A percentile compares a stretch with the other conserved stretches of the same genome.
Conservation (phyloP, 2,888 invertebrate species). For the Acronicta psi region DNA sequence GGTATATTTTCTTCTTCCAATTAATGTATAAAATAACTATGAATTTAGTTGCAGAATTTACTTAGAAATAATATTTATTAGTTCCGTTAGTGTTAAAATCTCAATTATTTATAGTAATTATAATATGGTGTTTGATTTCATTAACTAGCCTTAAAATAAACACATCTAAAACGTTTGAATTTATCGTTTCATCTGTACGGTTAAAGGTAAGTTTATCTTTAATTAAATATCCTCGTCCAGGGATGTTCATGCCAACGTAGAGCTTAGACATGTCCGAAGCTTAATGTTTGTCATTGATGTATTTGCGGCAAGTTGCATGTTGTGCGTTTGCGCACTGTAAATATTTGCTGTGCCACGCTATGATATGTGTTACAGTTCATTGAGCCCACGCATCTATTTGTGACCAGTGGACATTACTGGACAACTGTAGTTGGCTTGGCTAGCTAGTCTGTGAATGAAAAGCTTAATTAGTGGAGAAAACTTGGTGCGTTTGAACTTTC, state of each 20-base stretch:
- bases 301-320: slow-evolving; percentile 64
- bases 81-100: no score
- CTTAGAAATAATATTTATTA: no score
- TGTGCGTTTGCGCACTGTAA: slow-evolving; percentile 70
- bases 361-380: slow-evolving; percentile 78
- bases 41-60: not conserved
- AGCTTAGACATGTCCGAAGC: slow-evolving; percentile 30
- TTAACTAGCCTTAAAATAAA: not conserved
- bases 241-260: not conserved
- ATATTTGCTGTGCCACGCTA: slow-evolving; percentile 75
- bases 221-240: slow-evolving; percentile 39
- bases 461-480: slow-evolving; percentile 24
- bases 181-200: slow-evolving; percentile 15
- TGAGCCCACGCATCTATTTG: slow-evolving; percentile 79
- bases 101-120: no score
- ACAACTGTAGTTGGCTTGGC: slow-evolving; percentile 62
- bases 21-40: not conserved
- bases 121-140: no score
- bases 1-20: slow-evolving; percentile 1
- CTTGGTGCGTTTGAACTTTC: not conserved
- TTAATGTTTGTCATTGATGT: slow-evolving; percentile 74
- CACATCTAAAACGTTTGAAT: not conserved
- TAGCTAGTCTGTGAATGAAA: slow-evolving; percentile 52
- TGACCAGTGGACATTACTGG: slow-evolving; percentile 63
- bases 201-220: slow-evolving; percentile 12